phyloP scores from a whole-genome alignment of 2,113 vertebrate genomes.

The Mobula hypostoma region DNA sequence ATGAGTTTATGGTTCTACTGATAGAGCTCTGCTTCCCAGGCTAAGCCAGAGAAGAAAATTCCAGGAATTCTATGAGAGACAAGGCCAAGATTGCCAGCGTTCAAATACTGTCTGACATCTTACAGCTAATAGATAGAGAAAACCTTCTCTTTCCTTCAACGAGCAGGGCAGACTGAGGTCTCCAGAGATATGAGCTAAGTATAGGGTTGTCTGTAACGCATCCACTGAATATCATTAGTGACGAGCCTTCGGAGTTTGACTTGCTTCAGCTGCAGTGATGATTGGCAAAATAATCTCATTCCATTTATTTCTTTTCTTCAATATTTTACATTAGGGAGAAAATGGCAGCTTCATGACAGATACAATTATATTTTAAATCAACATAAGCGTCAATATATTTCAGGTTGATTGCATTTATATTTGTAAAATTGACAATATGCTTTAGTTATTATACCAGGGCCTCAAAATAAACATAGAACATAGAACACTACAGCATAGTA shows the following conservation, averaged over 20 bases:
- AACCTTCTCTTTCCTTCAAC: not conserved
- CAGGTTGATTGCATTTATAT: constrained; percentile 20
- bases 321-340: constrained; percentile 26
- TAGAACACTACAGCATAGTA: no score
- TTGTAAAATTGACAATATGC: constrained; percentile 28
- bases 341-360: constrained; percentile 35
- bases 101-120: not conserved
- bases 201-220: not conserved
- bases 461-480: not conserved
- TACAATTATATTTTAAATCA: constrained; percentile 21
- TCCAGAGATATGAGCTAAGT: constrained; percentile 21
- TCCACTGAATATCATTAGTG: constrained; percentile 26
- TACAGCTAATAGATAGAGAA: not conserved
- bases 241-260: not conserved
- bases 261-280: not conserved
- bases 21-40: not conserved
- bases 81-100: not conserved
- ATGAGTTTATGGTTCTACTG: no score
- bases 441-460: not conserved
- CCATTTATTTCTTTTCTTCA: constrained; percentile 18
- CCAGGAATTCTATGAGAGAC: not conserved
- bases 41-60: not conserved
- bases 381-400: constrained; percentile 5
- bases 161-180: not conserved
- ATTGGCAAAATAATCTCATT: constrained; percentile 31